phyloP scores from a whole-genome alignment of 1,140 invertebrate species.

The Euwallacea similis region DNA sequence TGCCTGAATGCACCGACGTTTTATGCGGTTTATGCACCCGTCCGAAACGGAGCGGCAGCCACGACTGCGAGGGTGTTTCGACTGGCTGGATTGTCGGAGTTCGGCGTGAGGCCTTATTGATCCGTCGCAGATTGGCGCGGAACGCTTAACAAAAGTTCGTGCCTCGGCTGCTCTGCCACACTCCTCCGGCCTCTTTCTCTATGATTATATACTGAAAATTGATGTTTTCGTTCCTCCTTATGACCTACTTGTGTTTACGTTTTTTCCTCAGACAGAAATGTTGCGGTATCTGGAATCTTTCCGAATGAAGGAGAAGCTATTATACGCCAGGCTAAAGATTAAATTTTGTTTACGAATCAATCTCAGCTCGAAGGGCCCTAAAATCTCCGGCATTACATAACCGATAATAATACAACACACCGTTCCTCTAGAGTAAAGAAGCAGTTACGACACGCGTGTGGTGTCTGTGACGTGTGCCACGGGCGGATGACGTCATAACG shows the following conservation, averaged over 20 bases:
- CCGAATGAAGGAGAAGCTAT: too few relatives aligned
- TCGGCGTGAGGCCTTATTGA: conserved; percentile 28
- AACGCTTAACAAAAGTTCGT: conserved; percentile 31
- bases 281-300: too few relatives aligned
- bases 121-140: conserved; percentile 34
- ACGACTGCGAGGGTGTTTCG: conserved; percentile 30
- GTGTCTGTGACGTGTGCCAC: conserved; percentile 19
- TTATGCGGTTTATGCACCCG: background rate
- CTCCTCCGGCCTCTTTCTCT: background rate
- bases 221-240: conserved; percentile 28
- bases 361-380: too few relatives aligned
- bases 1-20: conserved; percentile 10
- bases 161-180: conserved; percentile 22
- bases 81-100: conserved; percentile 23
- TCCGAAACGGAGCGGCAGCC: conserved; percentile 9
- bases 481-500: conserved; percentile 24
- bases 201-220: conserved; percentile 32
- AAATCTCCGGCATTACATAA: too few relatives aligned
- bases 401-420: background rate
- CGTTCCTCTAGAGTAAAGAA: background rate
- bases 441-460: conserved; percentile 3
- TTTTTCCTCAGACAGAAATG: background rate
- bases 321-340: too few relatives aligned
- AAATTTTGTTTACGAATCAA: too few relatives aligned
- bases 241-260: conserved; percentile 19